Conservation (phyloP, 2,113 vertebrate genomes). For the Pomatostomus ruficeps region DNA sequence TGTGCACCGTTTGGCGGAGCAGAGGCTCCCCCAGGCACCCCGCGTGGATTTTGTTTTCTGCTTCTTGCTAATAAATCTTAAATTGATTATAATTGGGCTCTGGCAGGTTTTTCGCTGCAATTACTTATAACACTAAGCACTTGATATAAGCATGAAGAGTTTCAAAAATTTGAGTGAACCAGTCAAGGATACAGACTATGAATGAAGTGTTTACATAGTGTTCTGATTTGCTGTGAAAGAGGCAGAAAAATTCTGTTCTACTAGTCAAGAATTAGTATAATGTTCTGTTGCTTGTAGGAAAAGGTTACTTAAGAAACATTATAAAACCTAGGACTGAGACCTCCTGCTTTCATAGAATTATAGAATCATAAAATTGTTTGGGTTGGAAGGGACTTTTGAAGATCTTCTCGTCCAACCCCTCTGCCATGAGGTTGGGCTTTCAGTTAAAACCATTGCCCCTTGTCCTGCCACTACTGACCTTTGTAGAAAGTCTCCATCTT, state of each 20-base stretch:
- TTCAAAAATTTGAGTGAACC: neutral
- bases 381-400: neutral
- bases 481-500: neutral
- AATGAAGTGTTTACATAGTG: neutral
- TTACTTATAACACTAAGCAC: neutral
- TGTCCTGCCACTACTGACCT: neutral
- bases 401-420: neutral
- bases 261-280: neutral
- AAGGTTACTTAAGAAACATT: neutral
- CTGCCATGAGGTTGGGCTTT: neutral
- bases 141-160: neutral
- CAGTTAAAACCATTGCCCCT: neutral
- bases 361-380: neutral
- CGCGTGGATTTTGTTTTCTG: too few species aligned
- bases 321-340: neutral
- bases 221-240: neutral
- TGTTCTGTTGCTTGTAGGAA: neutral
- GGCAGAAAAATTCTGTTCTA: neutral
- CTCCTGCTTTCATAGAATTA: neutral
- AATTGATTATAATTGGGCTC: too few species aligned
- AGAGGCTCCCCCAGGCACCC: too few species aligned
- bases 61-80: too few species aligned
- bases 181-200: neutral
- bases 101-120: too few species aligned
- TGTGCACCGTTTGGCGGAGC: too few species aligned